Evolutionary conservation across 2,113 vertebrate species (phyloP), one percentile per base, ranked within the genome.

Genomic region (Galemys pyrenaicus): DNA sequence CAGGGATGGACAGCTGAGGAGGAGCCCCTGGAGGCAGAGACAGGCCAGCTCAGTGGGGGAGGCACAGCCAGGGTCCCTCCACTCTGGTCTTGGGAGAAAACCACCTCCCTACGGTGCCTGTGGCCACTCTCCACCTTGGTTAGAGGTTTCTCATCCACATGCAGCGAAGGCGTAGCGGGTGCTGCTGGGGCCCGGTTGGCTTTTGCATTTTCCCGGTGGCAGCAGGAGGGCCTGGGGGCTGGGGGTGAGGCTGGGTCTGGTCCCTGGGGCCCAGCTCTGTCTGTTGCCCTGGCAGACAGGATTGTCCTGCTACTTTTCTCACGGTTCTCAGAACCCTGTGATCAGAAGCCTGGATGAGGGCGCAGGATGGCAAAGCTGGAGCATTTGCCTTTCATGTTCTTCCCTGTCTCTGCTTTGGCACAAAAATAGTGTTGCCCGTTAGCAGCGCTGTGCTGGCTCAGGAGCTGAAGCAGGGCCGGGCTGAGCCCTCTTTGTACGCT

Each of bases 171-270:
- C 2, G n/a, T 44, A 26, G 5, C 60, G 67, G 58, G 26, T 28
- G 67, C 64, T 37, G 58, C 6, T 0, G 20, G 26, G 19, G 9
- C 41, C 20, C 32, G 22, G 64, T 0, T 0, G 17, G 0, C 0
- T 35, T 65, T 58, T 49, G 5, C 16, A 11, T 26, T 41, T 51
- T 62, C 54, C 51, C 16, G 65, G 26, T 67, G 39, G 58, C 41
- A 39, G 65, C 65, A 22, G 24, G 16, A 16, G 46, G 82, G 41
- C 24, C 15, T 0, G 30, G 54, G 68, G n/a, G 9, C 2, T 5
- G 2, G 22, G 3, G 41, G 26, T 1, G 2, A 17, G 10, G 17
- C 17, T 19, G 19, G 65, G 51, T 32, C n/a, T 2, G 24, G 39
- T 0, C 30, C 44, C 44, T 20, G 54, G 3, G 22, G 9, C 13